Evolutionary conservation across 2,797 vertebrate genomes (phyloP).

Genomic region (Enteromius trimaculatus): DNA sequence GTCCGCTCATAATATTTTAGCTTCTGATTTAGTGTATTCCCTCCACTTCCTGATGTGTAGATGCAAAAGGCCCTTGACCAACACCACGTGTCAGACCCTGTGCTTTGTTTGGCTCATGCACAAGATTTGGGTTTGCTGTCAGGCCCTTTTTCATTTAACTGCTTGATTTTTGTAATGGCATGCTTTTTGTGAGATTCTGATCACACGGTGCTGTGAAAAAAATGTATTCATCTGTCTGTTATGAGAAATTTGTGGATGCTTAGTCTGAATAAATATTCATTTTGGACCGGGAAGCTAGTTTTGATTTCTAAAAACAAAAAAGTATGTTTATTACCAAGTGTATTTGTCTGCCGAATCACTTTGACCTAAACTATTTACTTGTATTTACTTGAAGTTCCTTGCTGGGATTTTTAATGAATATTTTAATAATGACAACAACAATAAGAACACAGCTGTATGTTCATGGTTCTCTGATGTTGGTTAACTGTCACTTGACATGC

Average conservation of each 20-base stretch:
- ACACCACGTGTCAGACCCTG: neutral
- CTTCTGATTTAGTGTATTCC: neutral
- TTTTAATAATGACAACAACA: neutral
- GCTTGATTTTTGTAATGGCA: neutral
- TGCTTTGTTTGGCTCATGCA: neutral
- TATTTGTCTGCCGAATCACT: neutral
- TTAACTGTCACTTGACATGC: neutral
- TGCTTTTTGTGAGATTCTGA: neutral
- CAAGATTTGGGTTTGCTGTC: neutral
- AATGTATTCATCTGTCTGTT: constrained; percentile 5
- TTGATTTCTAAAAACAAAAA: neutral
- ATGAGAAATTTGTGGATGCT: neutral
- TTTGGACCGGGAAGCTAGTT: neutral
- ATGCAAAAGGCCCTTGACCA: no score
- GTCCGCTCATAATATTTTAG: neutral
- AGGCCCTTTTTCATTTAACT: neutral
- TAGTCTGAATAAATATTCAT: neutral
- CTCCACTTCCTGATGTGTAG: neutral
- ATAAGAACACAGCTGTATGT: neutral
- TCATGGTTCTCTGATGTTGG: neutral
- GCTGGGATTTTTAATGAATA: neutral
- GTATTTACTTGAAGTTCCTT: neutral
- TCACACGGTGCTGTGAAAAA: constrained; percentile 1
- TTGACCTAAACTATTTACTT: neutral
- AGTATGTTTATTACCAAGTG: neutral